Evolutionary conservation across 2,113 vertebrate genomes (phyloP), one percentile per base, ranked within the genome.

Genomic region (Mionectes macconnelli): DNA sequence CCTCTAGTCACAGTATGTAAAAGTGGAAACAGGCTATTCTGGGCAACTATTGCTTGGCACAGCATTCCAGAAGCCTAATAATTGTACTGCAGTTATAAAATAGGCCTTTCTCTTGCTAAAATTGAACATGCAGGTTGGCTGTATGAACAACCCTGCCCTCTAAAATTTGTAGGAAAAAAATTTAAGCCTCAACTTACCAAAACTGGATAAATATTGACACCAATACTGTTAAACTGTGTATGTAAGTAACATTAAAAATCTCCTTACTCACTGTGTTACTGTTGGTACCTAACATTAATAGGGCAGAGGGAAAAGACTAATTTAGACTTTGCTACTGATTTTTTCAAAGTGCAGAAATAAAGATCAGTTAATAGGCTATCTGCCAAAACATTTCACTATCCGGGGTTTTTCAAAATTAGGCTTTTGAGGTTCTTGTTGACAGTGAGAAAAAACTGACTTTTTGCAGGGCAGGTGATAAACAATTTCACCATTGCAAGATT

Each of bases 61-160:
- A 82, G 22, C n/a, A 11, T 88, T 35, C 90, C 25, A 62, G 75
- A 84, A 57, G 33, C 45, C 45, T 23, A 8, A 30, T 70, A 33
- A 33, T 35, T 63, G 14, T 76, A 45, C 27, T 82, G 24, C 37
- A 49, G 0, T 80, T 88, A 62, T 33, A 77, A 47, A 68, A 66
- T 3, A 57, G 11, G 14, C 9, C 20, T 67, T 81, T 66, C 14
- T 66, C 6, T 9, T 89, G 50, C 18, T 87, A 49, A 70, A 49
- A 42, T 0, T 44, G 55, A 70, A 23, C 0, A 0, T 2, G 4
- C 3, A 28, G 23, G 10, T 72, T 90, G 84, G 20, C 64, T 67
- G 0, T 81, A n/a, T 52, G 13, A 87, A 17, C 9, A 84, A 12
- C 22, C 10, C 9, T 77, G 37, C 14, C 8, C 16, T 49, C n/a